Evolutionary conservation across 2,888 invertebrate species (phyloP), one percentile per base, ranked within the genome.

Genomic region (Venusia cambrica): DNA sequence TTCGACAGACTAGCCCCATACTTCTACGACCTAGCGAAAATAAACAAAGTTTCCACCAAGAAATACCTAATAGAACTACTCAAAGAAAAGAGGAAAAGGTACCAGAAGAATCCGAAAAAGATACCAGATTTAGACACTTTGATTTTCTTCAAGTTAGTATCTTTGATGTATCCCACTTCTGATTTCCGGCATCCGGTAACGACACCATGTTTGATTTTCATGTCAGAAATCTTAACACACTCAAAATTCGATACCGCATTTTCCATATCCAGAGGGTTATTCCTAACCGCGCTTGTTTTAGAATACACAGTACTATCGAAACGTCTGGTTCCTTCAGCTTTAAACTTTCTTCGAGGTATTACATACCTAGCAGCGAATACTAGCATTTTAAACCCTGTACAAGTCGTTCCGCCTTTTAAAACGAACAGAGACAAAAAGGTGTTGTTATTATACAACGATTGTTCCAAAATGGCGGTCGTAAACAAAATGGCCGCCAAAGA

Each of bases 141-240:
- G 17, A 79, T 97, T 46, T 92, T 95, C 62, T 92, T 98, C 40
- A 97, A 97, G 79, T 62, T 96, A 45, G 89, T 96, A 2, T 92
- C 94, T 3, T 73, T 93, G 20, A 67, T 98, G 31, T 98, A 94
- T 75, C 94, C 97, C 0, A 93, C 97, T 0, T 97, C 97, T 0
- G 98, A 98, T 77, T 96, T 93, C 67, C 89, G 92, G 18, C 98
- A 98, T 88, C 92, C 93, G 0, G 91, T 98, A 2, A 93, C 94
- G n/a, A 95, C 95, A 5, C 97, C 97, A n/a, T 87, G 89, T 52
- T 85, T 94, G 51, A 85, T 95, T 45, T 95, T 97, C 54, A 94
- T 97, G 78, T 90, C 93, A 17, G 93, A 96, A 70, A 93, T 97
- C 59, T 72, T 96, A 53, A 87, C 89, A 1, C 83, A 87, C 53